Conservation (phyloP, 1,140 invertebrate species). For the Hylaeus anthracinus region DNA sequence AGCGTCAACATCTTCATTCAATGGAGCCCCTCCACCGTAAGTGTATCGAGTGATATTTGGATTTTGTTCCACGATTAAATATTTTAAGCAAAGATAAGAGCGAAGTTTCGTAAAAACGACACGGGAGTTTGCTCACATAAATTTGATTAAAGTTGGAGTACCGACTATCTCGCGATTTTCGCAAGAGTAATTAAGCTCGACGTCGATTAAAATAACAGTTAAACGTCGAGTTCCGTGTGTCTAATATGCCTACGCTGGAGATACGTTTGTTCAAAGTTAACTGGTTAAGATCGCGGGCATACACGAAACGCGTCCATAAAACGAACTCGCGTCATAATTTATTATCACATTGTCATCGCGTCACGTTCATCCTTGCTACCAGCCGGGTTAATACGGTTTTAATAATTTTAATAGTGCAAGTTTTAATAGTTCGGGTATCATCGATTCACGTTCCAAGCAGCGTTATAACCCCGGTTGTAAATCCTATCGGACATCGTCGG, state of each 20-base stretch:
- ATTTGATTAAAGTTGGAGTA: no score
- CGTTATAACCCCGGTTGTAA: slow-evolving; percentile 9
- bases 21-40: background rate
- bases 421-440: slow-evolving; percentile 4
- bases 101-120: no score
- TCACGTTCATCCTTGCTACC: background rate
- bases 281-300: background rate
- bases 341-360: slow-evolving; percentile 1
- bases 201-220: background rate
- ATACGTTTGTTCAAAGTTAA: slow-evolving; percentile 11
- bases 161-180: no score
- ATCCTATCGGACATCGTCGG: background rate
- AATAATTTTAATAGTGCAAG: slow-evolving; percentile 21
- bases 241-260: background rate
- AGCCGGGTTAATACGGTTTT: background rate
- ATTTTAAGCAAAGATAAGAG: no score
- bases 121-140: no score
- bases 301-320: background rate
- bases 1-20: background rate
- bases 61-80: no score
- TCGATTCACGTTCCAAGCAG: background rate
- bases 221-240: background rate
- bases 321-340: background rate
- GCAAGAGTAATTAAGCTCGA: background rate
- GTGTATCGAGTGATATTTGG: background rate